Conservation (phyloP, 2,113 vertebrate species). For the Tapirus terrestris region DNA sequence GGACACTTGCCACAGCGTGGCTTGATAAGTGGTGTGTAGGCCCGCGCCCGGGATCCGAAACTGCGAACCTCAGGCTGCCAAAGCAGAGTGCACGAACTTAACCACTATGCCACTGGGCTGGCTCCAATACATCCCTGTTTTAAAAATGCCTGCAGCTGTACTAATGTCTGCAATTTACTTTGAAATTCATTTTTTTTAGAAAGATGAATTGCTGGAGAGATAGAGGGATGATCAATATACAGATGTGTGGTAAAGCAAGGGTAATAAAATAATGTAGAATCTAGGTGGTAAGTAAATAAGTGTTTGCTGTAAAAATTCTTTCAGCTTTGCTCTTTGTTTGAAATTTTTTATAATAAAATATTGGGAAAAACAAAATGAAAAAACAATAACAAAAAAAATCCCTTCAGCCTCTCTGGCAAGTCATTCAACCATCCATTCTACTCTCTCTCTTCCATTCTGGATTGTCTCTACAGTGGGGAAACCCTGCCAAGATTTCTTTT, state of each 20-base stretch:
- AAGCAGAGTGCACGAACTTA: too few species aligned
- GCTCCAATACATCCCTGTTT: not conserved
- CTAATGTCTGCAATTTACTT: not conserved
- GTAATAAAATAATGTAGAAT: not conserved
- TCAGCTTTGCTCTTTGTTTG: not conserved
- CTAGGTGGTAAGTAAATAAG: not conserved
- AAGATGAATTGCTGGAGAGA: slow-evolving; percentile 1
- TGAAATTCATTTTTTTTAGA: not conserved
- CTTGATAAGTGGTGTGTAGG: too few species aligned
- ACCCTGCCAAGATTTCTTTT: slow-evolving; percentile 13
- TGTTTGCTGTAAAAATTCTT: not conserved
- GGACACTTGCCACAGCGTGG: too few species aligned
- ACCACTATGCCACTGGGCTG: too few species aligned
- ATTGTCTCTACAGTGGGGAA: not conserved
- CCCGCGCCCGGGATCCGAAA: too few species aligned
- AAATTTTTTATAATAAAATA: slow-evolving; percentile 28
- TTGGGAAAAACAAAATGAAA: not conserved
- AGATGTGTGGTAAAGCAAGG: not conserved
- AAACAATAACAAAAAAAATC: not conserved
- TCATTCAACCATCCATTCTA: not conserved
- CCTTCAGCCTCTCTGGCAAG: not conserved
- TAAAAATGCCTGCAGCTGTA: not conserved
- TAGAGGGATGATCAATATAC: not conserved
- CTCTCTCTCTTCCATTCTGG: not conserved
- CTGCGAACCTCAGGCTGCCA: too few species aligned